These are phyloP conservation scores for Baronia brevicornis DNA, from an alignment of 2,888 invertebrate species.

Conservation along the genomic window DNA sequence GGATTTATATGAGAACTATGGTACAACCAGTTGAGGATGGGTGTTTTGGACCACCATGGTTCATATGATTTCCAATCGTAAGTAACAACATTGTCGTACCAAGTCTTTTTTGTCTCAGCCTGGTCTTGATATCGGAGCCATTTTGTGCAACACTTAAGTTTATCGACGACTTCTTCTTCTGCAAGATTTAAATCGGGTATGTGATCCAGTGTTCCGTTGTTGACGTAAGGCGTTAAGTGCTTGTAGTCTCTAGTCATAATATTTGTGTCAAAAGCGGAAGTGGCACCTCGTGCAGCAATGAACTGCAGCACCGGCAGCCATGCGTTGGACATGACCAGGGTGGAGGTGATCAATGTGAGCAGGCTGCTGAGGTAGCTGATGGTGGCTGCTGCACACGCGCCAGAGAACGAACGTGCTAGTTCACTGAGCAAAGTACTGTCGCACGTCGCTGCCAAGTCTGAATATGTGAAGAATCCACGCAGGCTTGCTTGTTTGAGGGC, in stretches of 20 bases:
- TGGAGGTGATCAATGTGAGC: slow-evolving; percentile 32
- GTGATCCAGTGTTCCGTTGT: slow-evolving; percentile 23
- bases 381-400: slow-evolving; percentile 23
- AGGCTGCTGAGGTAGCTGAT: slow-evolving; percentile 29
- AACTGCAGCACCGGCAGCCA: slow-evolving; percentile 22
- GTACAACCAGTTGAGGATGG: slow-evolving; percentile 49
- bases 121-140: slow-evolving; percentile 38
- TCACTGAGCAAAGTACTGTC: slow-evolving; percentile 54
- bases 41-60: slow-evolving; percentile 45
- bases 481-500: slow-evolving; percentile 82
- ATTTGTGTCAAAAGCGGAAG: slow-evolving; percentile 18
- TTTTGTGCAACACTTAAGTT: slow-evolving; percentile 40
- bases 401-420: slow-evolving; percentile 18
- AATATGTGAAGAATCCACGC: slow-evolving; percentile 89
- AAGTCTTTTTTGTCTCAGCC: slow-evolving; percentile 22
- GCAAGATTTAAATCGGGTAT: slow-evolving; percentile 24
- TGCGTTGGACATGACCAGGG: slow-evolving; percentile 27
- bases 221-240: slow-evolving; percentile 18
- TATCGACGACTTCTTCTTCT: slow-evolving; percentile 21
- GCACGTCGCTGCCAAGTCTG: slow-evolving; percentile 80
- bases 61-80: slow-evolving; percentile 39
- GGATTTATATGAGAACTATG: slow-evolving; percentile 51
- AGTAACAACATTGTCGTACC: slow-evolving; percentile 31
- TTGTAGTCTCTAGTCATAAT: slow-evolving; percentile 19
- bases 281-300: slow-evolving; percentile 19